Percentiles rank a stretch among this genome's conserved stretches.
These are phyloP conservation scores for Pseudomyrmex sp. DNA, from an alignment of 1,140 invertebrate genomes.

Conservation along the genomic window DNA sequence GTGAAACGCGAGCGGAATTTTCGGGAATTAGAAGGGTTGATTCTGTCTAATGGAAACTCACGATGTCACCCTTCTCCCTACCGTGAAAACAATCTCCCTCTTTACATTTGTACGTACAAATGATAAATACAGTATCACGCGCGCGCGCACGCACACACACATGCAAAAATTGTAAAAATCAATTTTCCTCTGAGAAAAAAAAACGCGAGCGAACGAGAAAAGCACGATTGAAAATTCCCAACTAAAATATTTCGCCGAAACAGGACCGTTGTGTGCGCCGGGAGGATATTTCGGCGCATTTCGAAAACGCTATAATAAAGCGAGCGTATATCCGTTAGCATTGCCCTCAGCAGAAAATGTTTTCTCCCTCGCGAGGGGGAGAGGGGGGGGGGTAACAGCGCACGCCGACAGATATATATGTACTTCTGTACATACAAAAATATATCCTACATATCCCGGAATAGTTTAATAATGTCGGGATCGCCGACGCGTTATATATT, in stretches of 20 bases:
- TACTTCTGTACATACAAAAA: no score
- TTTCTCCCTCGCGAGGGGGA: background rate
- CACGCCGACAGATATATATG: slow-evolving; percentile 11
- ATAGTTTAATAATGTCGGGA: slow-evolving; percentile 33
- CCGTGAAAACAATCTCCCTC: no score
- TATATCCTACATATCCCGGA: background rate
- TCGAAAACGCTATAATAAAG: slow-evolving; percentile 17
- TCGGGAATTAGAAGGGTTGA: background rate
- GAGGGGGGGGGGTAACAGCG: no score
- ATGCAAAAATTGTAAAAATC: background rate
- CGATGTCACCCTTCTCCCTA: background rate
- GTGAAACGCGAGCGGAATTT: slow-evolving; percentile 8
- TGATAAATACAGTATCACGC: background rate
- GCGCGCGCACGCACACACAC: no score
- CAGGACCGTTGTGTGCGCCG: background rate
- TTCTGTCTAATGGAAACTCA: slow-evolving; percentile 4
- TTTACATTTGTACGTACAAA: no score
- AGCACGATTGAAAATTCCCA: background rate
- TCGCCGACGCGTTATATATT: background rate
- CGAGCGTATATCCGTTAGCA: background rate
- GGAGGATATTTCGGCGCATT: background rate
- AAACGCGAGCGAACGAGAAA: background rate
- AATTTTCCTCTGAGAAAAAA: background rate
- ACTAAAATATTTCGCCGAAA: background rate
- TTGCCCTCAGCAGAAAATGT: slow-evolving; percentile 6